Conservation (phyloP, 2,888 invertebrate species). For the Ormyrus pomaceus region DNA sequence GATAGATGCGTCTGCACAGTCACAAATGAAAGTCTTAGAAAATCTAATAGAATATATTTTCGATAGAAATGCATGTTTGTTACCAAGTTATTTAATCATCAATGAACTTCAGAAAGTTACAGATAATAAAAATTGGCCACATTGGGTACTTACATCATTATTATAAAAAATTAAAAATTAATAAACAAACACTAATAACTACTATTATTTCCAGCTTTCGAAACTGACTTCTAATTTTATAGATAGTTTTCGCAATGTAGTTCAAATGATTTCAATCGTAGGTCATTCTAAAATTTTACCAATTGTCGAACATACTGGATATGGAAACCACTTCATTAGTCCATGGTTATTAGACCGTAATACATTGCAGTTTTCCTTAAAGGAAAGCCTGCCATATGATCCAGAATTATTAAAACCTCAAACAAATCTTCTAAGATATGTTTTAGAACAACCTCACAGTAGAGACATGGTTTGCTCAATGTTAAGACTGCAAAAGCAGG, state of each 20-base stretch:
- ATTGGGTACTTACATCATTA: constrained; percentile 83
- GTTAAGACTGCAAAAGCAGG: constrained; percentile 94
- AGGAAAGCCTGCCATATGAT: constrained; percentile 90
- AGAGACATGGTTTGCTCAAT: constrained; percentile 97
- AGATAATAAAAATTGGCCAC: constrained; percentile 89
- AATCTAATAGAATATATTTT: constrained; percentile 92
- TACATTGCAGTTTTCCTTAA: constrained; percentile 84
- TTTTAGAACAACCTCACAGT: constrained; percentile 95
- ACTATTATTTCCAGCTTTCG: constrained; percentile 81
- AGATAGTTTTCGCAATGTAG: constrained; percentile 93
- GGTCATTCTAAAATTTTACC: constrained; percentile 94
- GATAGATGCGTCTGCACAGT: constrained; percentile 87
- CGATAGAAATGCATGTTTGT: constrained; percentile 92
- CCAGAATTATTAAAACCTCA: constrained; percentile 92
- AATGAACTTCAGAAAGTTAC: constrained; percentile 96
- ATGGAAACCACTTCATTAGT: constrained; percentile 91
- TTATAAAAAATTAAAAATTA: not conserved
- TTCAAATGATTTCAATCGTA: constrained; percentile 96
- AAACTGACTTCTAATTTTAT: constrained; percentile 91
- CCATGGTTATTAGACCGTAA: constrained; percentile 95
- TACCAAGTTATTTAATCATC: constrained; percentile 96
- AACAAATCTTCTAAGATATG: constrained; percentile 90
- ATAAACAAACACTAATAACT: constrained; percentile 22
- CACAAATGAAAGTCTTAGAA: constrained; percentile 88
- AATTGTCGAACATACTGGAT: constrained; percentile 94